phyloP scores from a whole-genome alignment of 2,888 invertebrate genomes.

The Drosophila diplacantha region DNA sequence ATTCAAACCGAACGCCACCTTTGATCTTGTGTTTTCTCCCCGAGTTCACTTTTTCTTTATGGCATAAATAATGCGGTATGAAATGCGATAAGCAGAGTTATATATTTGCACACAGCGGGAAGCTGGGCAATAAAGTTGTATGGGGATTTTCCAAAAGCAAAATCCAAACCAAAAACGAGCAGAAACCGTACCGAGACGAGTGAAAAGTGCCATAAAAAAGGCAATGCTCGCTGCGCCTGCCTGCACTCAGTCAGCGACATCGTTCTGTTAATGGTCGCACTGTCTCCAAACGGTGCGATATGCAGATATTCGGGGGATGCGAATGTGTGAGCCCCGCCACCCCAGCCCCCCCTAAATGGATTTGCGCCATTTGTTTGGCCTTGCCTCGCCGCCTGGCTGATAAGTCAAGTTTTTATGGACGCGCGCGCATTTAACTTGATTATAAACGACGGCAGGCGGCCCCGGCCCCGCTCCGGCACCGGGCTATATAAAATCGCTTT shows the following conservation, averaged over 20 bases:
- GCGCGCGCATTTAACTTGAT: conserved; percentile 69
- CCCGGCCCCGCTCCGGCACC: conserved; percentile 4
- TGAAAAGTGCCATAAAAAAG: conserved; percentile 71
- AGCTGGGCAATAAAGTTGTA: conserved; percentile 60
- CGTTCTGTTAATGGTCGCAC: conserved; percentile 68
- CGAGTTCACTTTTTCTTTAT: conserved; percentile 42
- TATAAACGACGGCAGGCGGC: conserved; percentile 70
- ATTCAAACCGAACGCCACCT: background rate
- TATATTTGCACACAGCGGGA: conserved; percentile 63
- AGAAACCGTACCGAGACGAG: conserved; percentile 35
- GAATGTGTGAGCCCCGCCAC: background rate
- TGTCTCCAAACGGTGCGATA: conserved; percentile 41
- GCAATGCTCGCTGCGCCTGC: conserved; percentile 55
- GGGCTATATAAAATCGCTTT: conserved; percentile 68
- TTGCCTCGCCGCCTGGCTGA: conserved; percentile 47
- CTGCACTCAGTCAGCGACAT: conserved; percentile 60
- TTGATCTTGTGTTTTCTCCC: conserved; percentile 11
- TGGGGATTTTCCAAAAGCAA: conserved; percentile 48
- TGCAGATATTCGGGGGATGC: conserved; percentile 32
- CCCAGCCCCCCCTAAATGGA: conserved; percentile 39
- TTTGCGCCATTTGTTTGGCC: conserved; percentile 63
- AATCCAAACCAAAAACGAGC: conserved; percentile 23
- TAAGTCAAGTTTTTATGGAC: conserved; percentile 67
- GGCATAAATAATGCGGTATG: conserved; percentile 68
- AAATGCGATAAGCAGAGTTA: conserved; percentile 62